These are phyloP conservation scores for Ochlodes sylvanus DNA, from an alignment of 2,888 invertebrate genomes.

Conservation along the genomic window DNA sequence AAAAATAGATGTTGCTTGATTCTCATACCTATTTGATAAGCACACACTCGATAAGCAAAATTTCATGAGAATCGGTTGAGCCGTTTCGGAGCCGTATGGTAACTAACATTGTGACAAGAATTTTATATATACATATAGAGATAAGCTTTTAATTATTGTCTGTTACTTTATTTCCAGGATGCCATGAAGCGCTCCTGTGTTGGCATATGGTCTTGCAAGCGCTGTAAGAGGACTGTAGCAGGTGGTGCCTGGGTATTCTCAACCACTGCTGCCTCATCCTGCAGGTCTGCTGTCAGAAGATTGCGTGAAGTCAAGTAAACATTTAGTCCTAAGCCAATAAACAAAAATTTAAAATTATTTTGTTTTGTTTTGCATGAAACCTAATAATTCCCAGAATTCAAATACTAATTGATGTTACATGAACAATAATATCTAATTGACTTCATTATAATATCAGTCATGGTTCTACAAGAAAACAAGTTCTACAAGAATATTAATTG, in stretches of 20 bases:
- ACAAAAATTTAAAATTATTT: slow-evolving; percentile 56
- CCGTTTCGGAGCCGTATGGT: no score
- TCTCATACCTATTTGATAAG: no score
- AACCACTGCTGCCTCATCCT: slow-evolving; percentile 98
- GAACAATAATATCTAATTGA: not conserved
- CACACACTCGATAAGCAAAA: no score
- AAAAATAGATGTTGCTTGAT: no score
- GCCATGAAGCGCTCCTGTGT: slow-evolving; percentile 99
- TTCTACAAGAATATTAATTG: slow-evolving; percentile 1
- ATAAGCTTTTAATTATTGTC: not conserved
- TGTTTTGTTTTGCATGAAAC: slow-evolving; percentile 49
- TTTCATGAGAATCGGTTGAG: no score
- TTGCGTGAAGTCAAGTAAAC: slow-evolving; percentile 92
- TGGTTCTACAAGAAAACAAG: not conserved
- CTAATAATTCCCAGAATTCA: not conserved
- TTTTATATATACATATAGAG: no score
- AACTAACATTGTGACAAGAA: no score
- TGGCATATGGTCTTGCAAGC: slow-evolving; percentile 99
- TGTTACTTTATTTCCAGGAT: slow-evolving; percentile 87
- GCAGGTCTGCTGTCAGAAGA: slow-evolving; percentile 98
- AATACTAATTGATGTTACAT: not conserved
- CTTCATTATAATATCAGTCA: not conserved
- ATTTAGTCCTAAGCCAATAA: slow-evolving; percentile 75
- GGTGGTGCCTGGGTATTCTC: slow-evolving; percentile 99
- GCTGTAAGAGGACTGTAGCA: slow-evolving; percentile 98